A percentile compares a stretch with the other conserved stretches of the same genome.
phyloP scores from a whole-genome alignment of 2,113 vertebrate species.

The Serilophus lunatus region DNA sequence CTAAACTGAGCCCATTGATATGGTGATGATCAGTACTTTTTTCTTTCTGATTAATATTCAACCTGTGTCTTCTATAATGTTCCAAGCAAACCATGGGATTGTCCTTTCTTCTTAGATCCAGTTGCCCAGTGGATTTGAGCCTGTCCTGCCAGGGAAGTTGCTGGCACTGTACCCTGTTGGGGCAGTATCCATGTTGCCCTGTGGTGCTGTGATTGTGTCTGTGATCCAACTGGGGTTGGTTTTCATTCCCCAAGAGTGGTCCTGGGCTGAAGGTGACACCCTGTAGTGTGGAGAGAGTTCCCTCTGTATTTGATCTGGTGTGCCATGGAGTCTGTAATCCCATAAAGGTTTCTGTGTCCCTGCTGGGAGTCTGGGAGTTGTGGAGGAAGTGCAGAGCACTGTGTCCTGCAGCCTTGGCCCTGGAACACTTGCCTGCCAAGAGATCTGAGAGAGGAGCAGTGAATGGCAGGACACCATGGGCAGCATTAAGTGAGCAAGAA shows the following conservation, averaged over 20 bases:
- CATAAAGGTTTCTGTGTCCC: rapidly evolving
- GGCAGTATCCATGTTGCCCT: background rate
- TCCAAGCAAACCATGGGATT: constrained; percentile 52
- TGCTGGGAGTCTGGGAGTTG: background rate
- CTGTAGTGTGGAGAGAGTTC: background rate
- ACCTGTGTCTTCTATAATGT: constrained; percentile 52
- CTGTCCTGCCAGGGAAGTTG: no score
- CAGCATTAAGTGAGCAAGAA: background rate
- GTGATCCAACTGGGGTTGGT: background rate
- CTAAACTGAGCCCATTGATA: constrained; percentile 65
- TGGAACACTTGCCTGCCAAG: background rate
- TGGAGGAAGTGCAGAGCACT: background rate
- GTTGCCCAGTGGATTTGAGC: constrained; percentile 18
- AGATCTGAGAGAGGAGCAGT: background rate
- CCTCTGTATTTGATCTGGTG: background rate
- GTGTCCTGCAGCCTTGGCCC: background rate
- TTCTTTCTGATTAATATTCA: constrained; percentile 63
- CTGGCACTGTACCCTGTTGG: background rate
- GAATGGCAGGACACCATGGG: background rate
- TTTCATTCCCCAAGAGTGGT: background rate
- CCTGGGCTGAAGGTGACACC: background rate
- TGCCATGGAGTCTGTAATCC: background rate
- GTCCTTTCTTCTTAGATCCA: constrained; percentile 44
- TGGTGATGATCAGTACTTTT: constrained; percentile 62
- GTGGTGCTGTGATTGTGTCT: background rate